phyloP scores from a whole-genome alignment of 92 coral and sea anemone genomes.

The Zoanthus sansibaricus region DNA sequence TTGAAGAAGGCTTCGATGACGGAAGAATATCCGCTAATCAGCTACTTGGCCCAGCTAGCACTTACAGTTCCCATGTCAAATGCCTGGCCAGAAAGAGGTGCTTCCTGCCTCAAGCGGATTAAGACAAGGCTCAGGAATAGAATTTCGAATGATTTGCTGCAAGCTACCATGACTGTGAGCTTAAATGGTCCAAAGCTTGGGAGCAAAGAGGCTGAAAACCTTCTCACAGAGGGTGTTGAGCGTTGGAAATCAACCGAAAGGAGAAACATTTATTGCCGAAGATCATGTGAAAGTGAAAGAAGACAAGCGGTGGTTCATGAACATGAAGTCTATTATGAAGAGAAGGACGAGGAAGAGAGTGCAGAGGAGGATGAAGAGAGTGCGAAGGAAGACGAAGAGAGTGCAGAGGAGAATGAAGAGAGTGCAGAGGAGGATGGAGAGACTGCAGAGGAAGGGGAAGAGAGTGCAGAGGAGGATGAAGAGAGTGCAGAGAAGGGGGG shows the following conservation, averaged over 20 bases:
- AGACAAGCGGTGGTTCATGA: too few species aligned
- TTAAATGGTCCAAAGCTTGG: conserved; percentile 27
- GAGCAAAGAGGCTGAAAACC: conserved; percentile 13
- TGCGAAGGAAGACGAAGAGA: too few species aligned
- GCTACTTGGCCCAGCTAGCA: not conserved
- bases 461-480: too few species aligned
- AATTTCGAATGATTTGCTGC: conserved; percentile 28
- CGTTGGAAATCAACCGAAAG: conserved; percentile 12
- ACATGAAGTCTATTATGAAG: too few species aligned
- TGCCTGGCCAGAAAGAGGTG: conserved; percentile 40
- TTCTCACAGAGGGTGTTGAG: conserved; percentile 5
- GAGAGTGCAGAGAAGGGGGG: too few species aligned
- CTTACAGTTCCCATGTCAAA: conserved; percentile 25
- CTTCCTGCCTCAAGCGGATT: conserved; percentile 41
- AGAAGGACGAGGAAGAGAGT: too few species aligned
- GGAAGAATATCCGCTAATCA: conserved; percentile 13
- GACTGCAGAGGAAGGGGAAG: too few species aligned
- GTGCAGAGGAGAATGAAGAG: too few species aligned
- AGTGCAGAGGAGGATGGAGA: too few species aligned
- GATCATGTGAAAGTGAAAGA: conserved; percentile 14
- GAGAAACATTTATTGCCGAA: conserved; percentile 11
- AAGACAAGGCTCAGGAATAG: conserved; percentile 28
- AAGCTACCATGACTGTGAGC: conserved; percentile 9
- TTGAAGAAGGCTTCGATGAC: conserved; percentile 1
- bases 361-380: too few species aligned